Percentiles rank a stretch among this genome's conserved stretches.
Evolutionary conservation across 1,140 invertebrate species (phyloP).

Genomic region (Coptotermes formosanus): DNA sequence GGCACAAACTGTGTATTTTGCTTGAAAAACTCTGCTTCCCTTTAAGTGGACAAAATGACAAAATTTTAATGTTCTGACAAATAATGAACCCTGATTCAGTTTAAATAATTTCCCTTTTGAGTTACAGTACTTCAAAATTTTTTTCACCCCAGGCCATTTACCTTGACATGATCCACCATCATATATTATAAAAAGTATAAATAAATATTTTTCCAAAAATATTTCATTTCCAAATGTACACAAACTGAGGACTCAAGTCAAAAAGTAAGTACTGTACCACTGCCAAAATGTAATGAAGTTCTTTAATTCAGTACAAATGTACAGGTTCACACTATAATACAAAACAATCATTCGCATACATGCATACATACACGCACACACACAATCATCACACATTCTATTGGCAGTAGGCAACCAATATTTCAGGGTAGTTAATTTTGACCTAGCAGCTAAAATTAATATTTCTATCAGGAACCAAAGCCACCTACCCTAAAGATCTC

Average conservation of each 20-base stretch:
- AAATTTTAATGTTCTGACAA: slow-evolving; percentile 4
- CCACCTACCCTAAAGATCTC: neutral
- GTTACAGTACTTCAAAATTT: slow-evolving; percentile 11
- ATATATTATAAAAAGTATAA: slow-evolving; percentile 14
- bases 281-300: slow-evolving; percentile 9
- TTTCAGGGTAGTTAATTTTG: neutral
- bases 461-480: neutral
- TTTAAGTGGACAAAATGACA: neutral
- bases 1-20: neutral
- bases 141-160: slow-evolving; percentile 4
- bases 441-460: neutral
- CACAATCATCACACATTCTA: neutral
- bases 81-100: neutral
- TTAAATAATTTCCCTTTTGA: neutral
- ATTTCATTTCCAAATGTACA: slow-evolving; percentile 18
- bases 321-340: neutral
- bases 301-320: slow-evolving; percentile 4
- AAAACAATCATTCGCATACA: neutral
- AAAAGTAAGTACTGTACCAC: slow-evolving; percentile 12
- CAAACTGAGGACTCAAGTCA: slow-evolving; percentile 5
- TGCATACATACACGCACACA: neutral
- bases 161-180: slow-evolving; percentile 17
- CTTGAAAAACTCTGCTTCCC: neutral
- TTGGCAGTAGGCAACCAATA: neutral
- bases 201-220: slow-evolving; percentile 12